Evolutionary conservation across 2,113 vertebrate genomes (phyloP), one percentile per base, ranked within the genome.

Genomic region (Oncorhynchus tshawytscha): DNA sequence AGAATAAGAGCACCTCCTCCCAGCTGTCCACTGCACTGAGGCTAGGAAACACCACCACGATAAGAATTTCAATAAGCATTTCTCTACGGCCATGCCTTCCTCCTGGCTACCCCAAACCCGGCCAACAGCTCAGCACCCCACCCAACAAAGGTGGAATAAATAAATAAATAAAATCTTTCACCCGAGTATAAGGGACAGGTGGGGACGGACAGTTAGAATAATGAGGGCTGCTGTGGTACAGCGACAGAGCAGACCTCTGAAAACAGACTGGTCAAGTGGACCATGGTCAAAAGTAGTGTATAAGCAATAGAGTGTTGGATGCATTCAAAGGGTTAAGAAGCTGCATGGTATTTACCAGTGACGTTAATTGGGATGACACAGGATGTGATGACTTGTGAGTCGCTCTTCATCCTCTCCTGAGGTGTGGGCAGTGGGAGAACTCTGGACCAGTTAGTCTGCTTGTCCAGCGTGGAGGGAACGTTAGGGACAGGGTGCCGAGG

Each of bases 281-380:
- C 34, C 34, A 8, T 39, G 34, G 2, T 11, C 39, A 45, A 45
- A 45, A 11, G 39, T 45, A 3, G 2, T 9, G 39, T 45, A 45
- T 45, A 9, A 7, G 39, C 39, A 45, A 45, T 45, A 45, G 39
- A 45, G 2, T 45, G 54, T 20, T 57, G 51, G 34, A 39, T 18
- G 54, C 59, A 62, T n/a, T 16, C 25, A 71, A 18, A 71, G 12
- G 54, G 13, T 39, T n/a, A 25, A 51, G 13, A 5, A 67, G 60
- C 25, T 16, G 13, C 18, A 7, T 2, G 2, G 9, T 49, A 76
- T 84, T 93, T 98, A 99, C 98, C 98, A 70, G 98, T 97, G 91
- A 99, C 97, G 82, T 99, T 98, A 92, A 99, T 99, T 92, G 98
- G 97, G 88, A 99, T 96, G 93, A 99, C 93, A 89, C 96, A 97